phyloP scores from a whole-genome alignment of 2,113 vertebrate species.

The Australoheros scitulus region DNA sequence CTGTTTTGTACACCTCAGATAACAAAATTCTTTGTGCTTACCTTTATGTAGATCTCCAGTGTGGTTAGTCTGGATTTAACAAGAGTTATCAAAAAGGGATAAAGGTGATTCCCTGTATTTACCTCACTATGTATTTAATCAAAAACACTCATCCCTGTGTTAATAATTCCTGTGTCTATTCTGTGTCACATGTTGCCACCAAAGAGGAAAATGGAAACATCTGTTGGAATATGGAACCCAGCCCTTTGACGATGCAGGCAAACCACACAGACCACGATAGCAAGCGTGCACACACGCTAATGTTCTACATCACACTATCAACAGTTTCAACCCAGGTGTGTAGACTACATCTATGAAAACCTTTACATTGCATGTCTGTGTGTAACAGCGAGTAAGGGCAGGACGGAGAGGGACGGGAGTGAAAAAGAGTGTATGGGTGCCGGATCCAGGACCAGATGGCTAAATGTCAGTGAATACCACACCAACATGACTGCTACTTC shows the following conservation, averaged over 20 bases:
- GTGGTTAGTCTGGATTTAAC: slow-evolving; percentile 5
- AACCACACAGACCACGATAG: slow-evolving; percentile 33
- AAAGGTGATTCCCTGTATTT: background rate
- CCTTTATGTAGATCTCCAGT: slow-evolving; percentile 1
- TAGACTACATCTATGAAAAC: background rate
- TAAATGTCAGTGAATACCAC: slow-evolving; percentile 77
- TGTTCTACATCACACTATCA: slow-evolving; percentile 25
- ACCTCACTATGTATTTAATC: slow-evolving; percentile 13
- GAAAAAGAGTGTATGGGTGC: slow-evolving; percentile 9
- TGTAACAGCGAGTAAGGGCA: slow-evolving; percentile 8
- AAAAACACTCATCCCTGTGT: background rate
- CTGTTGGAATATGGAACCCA: slow-evolving; percentile 65
- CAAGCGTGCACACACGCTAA: background rate
- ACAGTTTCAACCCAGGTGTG: slow-evolving; percentile 31
- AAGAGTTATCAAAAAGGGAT: slow-evolving; percentile 19
- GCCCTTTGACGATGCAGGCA: slow-evolving; percentile 53
- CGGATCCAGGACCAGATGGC: slow-evolving; percentile 67
- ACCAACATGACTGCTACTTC: slow-evolving; percentile 54
- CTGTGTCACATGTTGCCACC: slow-evolving; percentile 51
- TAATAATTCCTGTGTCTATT: slow-evolving; percentile 10
- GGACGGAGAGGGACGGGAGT: background rate
- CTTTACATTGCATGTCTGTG: background rate
- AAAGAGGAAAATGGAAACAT: slow-evolving; percentile 50
- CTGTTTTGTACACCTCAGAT: background rate
- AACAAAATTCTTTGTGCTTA: background rate